Conservation (phyloP, 1,140 invertebrate species). For the Mya arenaria region DNA sequence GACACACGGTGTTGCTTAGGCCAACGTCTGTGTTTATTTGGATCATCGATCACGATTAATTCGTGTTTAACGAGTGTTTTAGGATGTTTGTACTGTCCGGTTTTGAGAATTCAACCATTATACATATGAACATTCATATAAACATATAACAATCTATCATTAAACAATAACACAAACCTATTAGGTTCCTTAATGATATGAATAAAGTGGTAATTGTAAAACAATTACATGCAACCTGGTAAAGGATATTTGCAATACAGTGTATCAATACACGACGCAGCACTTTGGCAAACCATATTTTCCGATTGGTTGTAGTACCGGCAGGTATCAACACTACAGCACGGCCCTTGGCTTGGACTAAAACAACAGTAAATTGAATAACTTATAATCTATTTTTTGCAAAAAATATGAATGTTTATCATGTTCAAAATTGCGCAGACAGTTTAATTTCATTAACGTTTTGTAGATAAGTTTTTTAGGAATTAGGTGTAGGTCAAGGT, state of each 20-base stretch:
- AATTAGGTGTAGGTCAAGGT: too few relatives aligned
- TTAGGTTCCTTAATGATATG: not conserved
- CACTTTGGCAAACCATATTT: conserved; percentile 3
- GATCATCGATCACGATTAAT: too few relatives aligned
- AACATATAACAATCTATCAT: not conserved
- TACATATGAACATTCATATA: not conserved
- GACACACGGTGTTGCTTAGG: too few relatives aligned
- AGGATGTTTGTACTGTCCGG: too few relatives aligned
- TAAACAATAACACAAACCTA: not conserved
- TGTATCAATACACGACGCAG: not conserved
- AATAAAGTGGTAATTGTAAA: not conserved
- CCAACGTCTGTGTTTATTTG: too few relatives aligned
- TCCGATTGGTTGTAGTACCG: not conserved
- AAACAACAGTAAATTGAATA: not conserved
- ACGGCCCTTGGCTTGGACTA: conserved; percentile 28
- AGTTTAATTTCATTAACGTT: too few relatives aligned
- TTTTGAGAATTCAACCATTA: too few relatives aligned
- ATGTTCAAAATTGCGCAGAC: too few relatives aligned
- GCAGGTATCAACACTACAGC: conserved; percentile 2
- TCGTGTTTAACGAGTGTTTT: too few relatives aligned
- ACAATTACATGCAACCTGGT: not conserved
- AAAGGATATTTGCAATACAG: conserved; percentile 39
- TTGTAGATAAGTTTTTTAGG: too few relatives aligned
- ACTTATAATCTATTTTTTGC: too few relatives aligned
- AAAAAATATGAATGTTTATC: too few relatives aligned